Percentiles rank a stretch among this genome's conserved stretches.
Evolutionary conservation across 2,888 invertebrate genomes (phyloP).

Genomic region (Diadegma fenestrale): DNA sequence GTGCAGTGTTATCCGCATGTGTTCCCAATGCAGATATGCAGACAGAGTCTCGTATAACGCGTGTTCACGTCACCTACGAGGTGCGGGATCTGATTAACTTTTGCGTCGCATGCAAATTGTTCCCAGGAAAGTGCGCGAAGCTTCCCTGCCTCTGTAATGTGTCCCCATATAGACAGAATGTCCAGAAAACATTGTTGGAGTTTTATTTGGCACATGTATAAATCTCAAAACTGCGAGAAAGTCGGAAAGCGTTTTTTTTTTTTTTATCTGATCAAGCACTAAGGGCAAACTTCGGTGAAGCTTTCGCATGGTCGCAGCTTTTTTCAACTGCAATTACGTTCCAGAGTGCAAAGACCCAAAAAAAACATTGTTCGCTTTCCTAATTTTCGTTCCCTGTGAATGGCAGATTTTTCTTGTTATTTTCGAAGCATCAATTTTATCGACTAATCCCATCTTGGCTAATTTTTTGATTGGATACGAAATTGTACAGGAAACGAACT

Average conservation of each 20-base stretch:
- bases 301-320: neutral
- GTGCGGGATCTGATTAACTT: constrained; percentile 83
- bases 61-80: constrained; percentile 69
- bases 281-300: neutral
- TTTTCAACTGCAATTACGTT: neutral
- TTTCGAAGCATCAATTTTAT: no score
- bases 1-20: constrained; percentile 19
- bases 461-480: no score
- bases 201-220: neutral
- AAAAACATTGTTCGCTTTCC: neutral
- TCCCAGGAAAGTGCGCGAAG: constrained; percentile 66
- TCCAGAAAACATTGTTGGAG: neutral
- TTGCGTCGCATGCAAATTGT: constrained; percentile 81
- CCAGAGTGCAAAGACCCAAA: neutral
- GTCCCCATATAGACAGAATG: neutral
- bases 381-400: neutral
- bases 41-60: constrained; percentile 63
- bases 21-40: constrained; percentile 34
- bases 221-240: neutral
- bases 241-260: neutral
- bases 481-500: no score
- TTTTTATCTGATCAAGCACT: neutral
- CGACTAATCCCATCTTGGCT: no score
- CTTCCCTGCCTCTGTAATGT: constrained; percentile 65
- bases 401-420: no score